Base-by-base conservation (phyloP, 2,797 vertebrate genomes). In the Sphaeramia orbicularis region DNA sequence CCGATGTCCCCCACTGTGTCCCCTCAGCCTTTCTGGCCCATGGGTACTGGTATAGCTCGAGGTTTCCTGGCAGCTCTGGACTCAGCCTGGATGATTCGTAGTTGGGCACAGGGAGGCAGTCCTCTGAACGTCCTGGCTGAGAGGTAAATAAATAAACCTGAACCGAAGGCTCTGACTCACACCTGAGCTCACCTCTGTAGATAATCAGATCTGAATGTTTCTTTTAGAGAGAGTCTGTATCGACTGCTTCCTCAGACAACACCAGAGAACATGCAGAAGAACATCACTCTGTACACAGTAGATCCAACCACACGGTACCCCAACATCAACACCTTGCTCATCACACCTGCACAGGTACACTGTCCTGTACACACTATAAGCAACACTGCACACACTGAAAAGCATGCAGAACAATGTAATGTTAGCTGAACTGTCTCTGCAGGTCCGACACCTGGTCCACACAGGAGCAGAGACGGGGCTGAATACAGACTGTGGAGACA, bases 1-100 rank as follows among this genome's bases (percentile, higher is more conserved):
- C 51, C 32, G 14, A 61, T 42, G 51, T 42, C 24, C 18, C 30
- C 14, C 30, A 60, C 35, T 62, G 56, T 60, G 18, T 70, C 27
- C 41, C 55, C 19, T 18, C 81, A 95, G 98, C 98, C 98, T 0
- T 99, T 99, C 85, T 99, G 97, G 98, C 98, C 98, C 0, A 99
- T 98, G 96, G 98, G 98, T 71, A 99, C 97, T 19, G 98, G 98
- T 44, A 95, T 98, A 40, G 97, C 96, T 30, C 95, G 97, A 4
- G 98, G 98, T 16, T 99, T 99, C 83, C 91, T 99, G 51, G 96
- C 97, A 40, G 97, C 96, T 12, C 95, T 99, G 91, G 97, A 99
- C 66, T 95, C 97, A 2, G 95, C 96, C 42, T 99, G 98, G 98
- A 99, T 99, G 97, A 94, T 99, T 48, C 93, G 95, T 38, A 95